Conservation (phyloP, 2,113 vertebrate genomes). For the Gymnobelideus leadbeateri region DNA sequence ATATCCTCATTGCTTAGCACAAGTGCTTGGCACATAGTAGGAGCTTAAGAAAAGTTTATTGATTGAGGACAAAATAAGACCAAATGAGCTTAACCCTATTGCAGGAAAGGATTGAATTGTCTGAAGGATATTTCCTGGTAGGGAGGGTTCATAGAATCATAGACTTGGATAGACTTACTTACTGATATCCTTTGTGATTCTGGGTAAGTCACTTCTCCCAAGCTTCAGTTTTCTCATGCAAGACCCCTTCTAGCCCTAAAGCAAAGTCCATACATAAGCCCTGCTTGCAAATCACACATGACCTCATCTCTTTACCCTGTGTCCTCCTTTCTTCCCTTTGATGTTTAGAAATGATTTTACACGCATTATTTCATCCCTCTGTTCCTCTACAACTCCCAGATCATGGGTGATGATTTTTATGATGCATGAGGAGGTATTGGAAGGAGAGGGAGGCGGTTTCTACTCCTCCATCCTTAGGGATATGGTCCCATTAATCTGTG, state of each 20-base stretch:
- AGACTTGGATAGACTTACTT: neutral
- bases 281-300: neutral
- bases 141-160: neutral
- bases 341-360: neutral
- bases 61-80: neutral
- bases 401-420: neutral
- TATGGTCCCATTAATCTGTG: neutral
- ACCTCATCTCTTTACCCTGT: neutral
- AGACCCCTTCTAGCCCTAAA: neutral
- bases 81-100: neutral
- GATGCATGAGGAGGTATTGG: neutral
- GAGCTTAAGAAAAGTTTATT: no score
- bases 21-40: neutral
- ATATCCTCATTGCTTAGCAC: neutral
- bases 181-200: neutral
- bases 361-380: neutral
- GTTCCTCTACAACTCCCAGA: neutral
- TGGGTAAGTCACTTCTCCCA: neutral
- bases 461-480: neutral
- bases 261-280: neutral
- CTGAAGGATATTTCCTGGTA: neutral
- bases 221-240: neutral
- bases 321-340: neutral
- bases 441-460: neutral
- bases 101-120: neutral